phyloP scores from a whole-genome alignment of 64 coral and sea anemone genomes.

The Montipora foliosa region DNA sequence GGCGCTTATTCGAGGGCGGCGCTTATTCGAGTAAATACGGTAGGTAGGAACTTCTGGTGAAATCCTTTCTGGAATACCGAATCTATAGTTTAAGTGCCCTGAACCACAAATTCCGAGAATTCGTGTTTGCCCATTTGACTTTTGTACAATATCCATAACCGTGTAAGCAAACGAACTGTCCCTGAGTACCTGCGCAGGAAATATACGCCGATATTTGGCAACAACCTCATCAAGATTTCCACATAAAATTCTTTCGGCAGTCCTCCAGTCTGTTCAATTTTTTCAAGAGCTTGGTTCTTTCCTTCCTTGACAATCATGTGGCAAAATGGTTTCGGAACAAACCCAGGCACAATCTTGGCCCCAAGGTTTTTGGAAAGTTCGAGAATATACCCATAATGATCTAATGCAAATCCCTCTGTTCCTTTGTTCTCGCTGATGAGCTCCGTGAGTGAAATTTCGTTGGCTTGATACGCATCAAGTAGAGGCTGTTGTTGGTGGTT shows the following conservation, averaged over 20 bases:
- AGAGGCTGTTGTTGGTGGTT: slow-evolving; percentile 77
- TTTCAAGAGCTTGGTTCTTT: slow-evolving; percentile 44
- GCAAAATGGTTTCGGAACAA: slow-evolving; percentile 83
- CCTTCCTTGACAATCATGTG: slow-evolving; percentile 27
- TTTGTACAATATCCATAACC: no score
- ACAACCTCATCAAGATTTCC: slow-evolving; percentile 64
- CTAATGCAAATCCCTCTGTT: slow-evolving; percentile 67
- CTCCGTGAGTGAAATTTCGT: slow-evolving; percentile 71
- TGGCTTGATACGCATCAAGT: slow-evolving; percentile 73
- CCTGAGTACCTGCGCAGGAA: neutral
- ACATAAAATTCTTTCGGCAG: slow-evolving; percentile 62
- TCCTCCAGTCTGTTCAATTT: slow-evolving; percentile 43
- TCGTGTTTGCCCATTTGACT: no score
- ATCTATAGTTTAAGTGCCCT: no score
- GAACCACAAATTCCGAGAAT: no score
- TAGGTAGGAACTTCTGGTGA: no score
- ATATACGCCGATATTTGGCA: slow-evolving; percentile 76
- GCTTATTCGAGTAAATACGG: no score
- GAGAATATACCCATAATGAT: slow-evolving; percentile 77
- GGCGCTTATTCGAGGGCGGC: no score
- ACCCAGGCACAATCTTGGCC: slow-evolving; percentile 72
- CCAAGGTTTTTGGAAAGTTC: slow-evolving; percentile 53
- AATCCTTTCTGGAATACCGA: no score
- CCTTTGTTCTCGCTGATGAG: slow-evolving; percentile 59
- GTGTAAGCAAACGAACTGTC: no score